Evolutionary conservation across 2,888 invertebrate genomes (phyloP), one percentile per base, ranked within the genome.

Genomic region (Aleiodes testaceus): DNA sequence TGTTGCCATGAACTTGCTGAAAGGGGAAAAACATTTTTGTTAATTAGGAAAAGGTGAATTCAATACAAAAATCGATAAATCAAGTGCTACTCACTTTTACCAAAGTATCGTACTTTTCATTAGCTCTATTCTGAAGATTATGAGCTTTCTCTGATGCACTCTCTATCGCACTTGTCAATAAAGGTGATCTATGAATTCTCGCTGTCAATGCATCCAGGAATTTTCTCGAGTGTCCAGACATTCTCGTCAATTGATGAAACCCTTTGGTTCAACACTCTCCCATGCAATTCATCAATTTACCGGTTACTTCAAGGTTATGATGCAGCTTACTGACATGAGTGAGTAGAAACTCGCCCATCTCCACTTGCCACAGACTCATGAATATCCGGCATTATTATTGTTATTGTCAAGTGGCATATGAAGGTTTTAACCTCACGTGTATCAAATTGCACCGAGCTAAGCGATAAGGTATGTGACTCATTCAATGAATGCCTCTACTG

Each of bases 121-220:
- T 67, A 14, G 84, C 81, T 59, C 75, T 64, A 69, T 69, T 79
- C 72, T 85, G 85, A 2, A 82, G 75, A 67, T 76, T 78, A 16
- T 85, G 85, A 3, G 82, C 82, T 70, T 73, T 80, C 66, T 75
- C 82, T 14, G 83, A 75, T 3, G 80, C 79, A 74, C 74, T 82
- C 69, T 78, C 80, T 20, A 84, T 74, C 14, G 76, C 80, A 55
- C 70, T 73, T 14, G 78, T 78, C 5, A 83, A 67, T 44, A 84
- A 20, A 18, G 77, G 77, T 6, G 80, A 78, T 73, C 80, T 82
- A 66, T 79, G 78, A 30, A 84, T 74, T 72, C 80, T 77, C 26
- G 77, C 72, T 1, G 78, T 75, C 49, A 86, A 52, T 14, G 73
- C 66, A 67, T 80, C 82, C 1, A 81, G 36, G 12, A 85, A 47